A percentile compares a stretch with the other conserved stretches of the same genome.
phyloP scores from a whole-genome alignment of 2,888 invertebrate genomes.

The Philereme vetulata region DNA sequence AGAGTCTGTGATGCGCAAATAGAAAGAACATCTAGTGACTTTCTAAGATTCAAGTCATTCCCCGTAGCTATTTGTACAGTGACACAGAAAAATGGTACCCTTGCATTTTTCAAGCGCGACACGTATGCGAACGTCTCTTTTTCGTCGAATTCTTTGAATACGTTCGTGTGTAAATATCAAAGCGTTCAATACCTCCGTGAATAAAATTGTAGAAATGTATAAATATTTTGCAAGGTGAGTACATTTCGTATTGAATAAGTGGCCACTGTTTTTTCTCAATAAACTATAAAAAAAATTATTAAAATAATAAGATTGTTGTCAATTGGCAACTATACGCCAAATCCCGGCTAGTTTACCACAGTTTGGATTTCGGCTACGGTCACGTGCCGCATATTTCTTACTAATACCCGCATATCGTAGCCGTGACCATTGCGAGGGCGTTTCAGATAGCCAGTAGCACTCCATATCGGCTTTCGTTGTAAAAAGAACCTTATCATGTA shows the following conservation, averaged over 20 bases:
- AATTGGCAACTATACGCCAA: background rate
- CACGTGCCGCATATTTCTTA: conserved; percentile 65
- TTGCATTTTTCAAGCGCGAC: conserved; percentile 59
- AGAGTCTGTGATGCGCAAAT: conserved; percentile 49
- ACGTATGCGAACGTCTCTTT: conserved; percentile 55
- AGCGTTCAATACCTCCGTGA: conserved; percentile 13
- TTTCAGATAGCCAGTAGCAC: conserved; percentile 42
- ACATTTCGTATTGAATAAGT: too few species aligned
- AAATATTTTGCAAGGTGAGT: background rate
- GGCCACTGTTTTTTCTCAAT: too few species aligned
- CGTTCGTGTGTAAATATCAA: conserved; percentile 46
- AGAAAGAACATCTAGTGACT: conserved; percentile 58
- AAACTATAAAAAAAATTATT: too few species aligned
- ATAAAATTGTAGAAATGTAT: conserved; percentile 15
- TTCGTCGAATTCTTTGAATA: conserved; percentile 52
- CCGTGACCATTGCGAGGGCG: conserved; percentile 48
- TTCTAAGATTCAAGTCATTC: conserved; percentile 64
- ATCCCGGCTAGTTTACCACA: conserved; percentile 42
- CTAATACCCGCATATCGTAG: conserved; percentile 51
- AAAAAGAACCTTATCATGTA: background rate
- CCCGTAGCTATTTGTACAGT: conserved; percentile 67
- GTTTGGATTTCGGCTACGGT: conserved; percentile 48
- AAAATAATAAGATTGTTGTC: too few species aligned
- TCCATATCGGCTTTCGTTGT: background rate
- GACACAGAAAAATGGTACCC: conserved; percentile 66